Evolutionary conservation across 2,113 vertebrate species (phyloP).

Genomic region (Brachionichthys hirsutus): DNA sequence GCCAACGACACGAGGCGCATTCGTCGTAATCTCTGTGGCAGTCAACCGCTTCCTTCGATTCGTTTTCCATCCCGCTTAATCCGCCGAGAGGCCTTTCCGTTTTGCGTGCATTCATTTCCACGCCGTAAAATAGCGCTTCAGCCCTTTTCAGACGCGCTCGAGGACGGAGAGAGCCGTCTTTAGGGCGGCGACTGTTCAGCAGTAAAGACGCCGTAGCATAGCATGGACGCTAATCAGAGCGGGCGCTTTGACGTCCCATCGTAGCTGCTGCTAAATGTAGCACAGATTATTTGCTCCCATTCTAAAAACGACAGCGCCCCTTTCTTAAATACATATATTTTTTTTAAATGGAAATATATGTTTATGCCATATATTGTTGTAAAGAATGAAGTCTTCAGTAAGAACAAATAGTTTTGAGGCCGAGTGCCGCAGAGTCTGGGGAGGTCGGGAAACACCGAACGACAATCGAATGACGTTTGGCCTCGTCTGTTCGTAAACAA

Average conservation of each 20-base stretch:
- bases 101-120: slow-evolving; percentile 5
- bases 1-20: slow-evolving; percentile 1
- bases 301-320: too few species aligned
- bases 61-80: slow-evolving; percentile 32
- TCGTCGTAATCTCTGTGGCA: background rate
- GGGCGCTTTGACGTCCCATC: slow-evolving; percentile 4
- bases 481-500: background rate
- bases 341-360: background rate
- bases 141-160: background rate
- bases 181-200: background rate
- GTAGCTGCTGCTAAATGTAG: too few species aligned
- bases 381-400: background rate
- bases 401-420: background rate
- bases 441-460: background rate
- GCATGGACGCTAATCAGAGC: slow-evolving; percentile 18
- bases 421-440: background rate
- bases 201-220: background rate
- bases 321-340: too few species aligned
- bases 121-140: background rate
- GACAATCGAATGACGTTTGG: background rate
- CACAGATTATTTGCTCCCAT: too few species aligned
- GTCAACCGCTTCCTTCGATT: slow-evolving; percentile 18
- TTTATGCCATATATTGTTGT: background rate
- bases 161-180: background rate
- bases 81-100: slow-evolving; percentile 30